These are phyloP conservation scores for Acanthisitta chloris DNA, from an alignment of 2,113 vertebrate species.

Conservation along the genomic window DNA sequence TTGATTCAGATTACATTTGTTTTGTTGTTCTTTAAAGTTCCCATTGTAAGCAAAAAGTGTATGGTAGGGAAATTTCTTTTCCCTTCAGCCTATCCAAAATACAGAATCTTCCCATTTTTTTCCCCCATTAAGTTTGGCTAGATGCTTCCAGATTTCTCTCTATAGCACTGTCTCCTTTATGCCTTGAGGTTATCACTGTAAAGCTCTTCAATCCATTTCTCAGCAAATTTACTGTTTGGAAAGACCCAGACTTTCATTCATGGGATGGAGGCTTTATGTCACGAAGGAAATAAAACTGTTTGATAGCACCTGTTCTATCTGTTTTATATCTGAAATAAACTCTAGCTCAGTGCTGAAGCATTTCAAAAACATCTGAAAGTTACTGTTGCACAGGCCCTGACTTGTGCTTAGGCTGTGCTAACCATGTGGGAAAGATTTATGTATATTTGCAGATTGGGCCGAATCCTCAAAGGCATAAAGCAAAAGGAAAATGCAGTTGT, in stretches of 20 bases:
- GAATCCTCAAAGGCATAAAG: background rate
- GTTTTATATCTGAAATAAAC: constrained; percentile 67
- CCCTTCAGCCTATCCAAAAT: background rate
- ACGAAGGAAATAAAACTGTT: constrained; percentile 46
- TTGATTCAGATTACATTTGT: too few species aligned
- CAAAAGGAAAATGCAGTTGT: background rate
- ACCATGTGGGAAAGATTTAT: background rate
- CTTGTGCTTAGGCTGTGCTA: background rate
- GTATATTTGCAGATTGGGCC: background rate
- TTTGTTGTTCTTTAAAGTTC: background rate
- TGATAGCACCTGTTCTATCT: constrained; percentile 25
- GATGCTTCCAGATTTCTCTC: background rate
- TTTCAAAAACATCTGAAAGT: constrained; percentile 24
- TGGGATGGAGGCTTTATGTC: constrained; percentile 26
- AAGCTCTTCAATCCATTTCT: background rate
- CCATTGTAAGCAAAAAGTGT: background rate
- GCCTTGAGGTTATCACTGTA: background rate
- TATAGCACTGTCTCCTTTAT: background rate
- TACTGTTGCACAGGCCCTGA: background rate
- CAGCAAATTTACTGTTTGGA: constrained; percentile 21
- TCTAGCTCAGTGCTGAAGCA: background rate
- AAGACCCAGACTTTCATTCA: constrained; percentile 30
- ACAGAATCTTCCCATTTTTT: background rate
- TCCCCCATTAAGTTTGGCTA: background rate
- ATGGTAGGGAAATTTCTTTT: background rate